A percentile compares a stretch with the other conserved stretches of the same genome.
These are phyloP conservation scores for Diarsia rubi DNA, from an alignment of 2,888 invertebrate genomes.

Conservation along the genomic window DNA sequence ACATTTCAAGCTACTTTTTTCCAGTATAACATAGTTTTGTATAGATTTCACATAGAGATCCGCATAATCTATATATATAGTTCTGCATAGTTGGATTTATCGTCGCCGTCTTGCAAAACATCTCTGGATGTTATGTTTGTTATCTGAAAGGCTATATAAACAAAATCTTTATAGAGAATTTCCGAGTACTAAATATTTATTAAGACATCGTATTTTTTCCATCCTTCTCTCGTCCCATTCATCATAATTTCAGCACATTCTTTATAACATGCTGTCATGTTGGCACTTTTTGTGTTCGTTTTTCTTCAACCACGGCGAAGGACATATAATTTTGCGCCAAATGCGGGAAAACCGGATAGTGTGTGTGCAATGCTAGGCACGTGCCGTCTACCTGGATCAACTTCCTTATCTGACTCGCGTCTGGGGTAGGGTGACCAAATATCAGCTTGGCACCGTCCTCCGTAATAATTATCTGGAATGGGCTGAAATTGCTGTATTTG, in stretches of 20 bases:
- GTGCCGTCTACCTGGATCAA: constrained; percentile 75
- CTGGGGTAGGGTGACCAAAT: constrained; percentile 51
- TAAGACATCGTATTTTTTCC: background rate
- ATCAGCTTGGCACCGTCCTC: background rate
- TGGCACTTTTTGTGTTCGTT: constrained; percentile 21
- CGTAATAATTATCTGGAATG: background rate
- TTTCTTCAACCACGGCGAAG: constrained; percentile 38
- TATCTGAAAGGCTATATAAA: background rate
- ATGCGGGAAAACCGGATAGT: constrained; percentile 56
- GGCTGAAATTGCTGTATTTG: background rate
- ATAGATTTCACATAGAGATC: too few species aligned
- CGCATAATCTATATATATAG: too few species aligned
- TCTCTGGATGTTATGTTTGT: background rate
- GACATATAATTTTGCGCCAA: constrained; percentile 51
- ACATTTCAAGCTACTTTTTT: too few species aligned
- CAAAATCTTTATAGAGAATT: constrained; percentile 6
- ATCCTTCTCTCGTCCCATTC: background rate
- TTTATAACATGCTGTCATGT: constrained; percentile 19
- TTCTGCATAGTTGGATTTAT: too few species aligned
- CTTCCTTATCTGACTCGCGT: constrained; percentile 76
- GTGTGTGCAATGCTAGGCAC: constrained; percentile 57
- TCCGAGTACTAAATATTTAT: background rate
- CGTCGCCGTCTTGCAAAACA: background rate
- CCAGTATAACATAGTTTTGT: too few species aligned
- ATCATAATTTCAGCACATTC: constrained; percentile 28